Conservation (phyloP, 2,888 invertebrate species). For the Temnothorax unifasciatus region DNA sequence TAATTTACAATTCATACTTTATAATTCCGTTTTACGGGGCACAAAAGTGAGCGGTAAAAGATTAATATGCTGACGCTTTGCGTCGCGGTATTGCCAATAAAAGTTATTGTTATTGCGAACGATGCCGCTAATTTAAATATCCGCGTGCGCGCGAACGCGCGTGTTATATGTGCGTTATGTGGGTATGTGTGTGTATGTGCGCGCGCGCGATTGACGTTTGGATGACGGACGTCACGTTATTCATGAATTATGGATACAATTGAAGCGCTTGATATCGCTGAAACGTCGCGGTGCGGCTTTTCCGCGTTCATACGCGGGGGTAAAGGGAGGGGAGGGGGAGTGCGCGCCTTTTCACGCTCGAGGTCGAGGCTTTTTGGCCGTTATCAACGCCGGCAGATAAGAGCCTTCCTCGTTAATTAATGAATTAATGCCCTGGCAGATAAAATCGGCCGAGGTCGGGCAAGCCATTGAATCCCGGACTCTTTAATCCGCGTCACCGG, state of each 20-base stretch:
- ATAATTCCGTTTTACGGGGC: slow-evolving; percentile 34
- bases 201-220: slow-evolving; percentile 42
- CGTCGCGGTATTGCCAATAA: slow-evolving; percentile 41
- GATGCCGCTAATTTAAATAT: slow-evolving; percentile 50
- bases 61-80: slow-evolving; percentile 46
- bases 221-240: slow-evolving; percentile 56
- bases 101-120: slow-evolving; percentile 49
- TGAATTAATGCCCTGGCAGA: slow-evolving; percentile 65
- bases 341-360: slow-evolving; percentile 39
- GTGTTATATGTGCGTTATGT: neutral
- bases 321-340: neutral
- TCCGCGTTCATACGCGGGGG: slow-evolving; percentile 1
- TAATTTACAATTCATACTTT: slow-evolving; percentile 31
- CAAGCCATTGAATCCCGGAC: slow-evolving; percentile 45
- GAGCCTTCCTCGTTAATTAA: slow-evolving; percentile 69
- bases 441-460: slow-evolving; percentile 60
- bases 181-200: neutral
- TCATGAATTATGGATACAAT: slow-evolving; percentile 69
- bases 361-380: slow-evolving; percentile 60
- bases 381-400: slow-evolving; percentile 69
- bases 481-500: slow-evolving; percentile 53
- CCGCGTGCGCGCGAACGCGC: slow-evolving; percentile 10
- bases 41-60: slow-evolving; percentile 33
- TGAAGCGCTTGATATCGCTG: slow-evolving; percentile 52
- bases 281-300: slow-evolving; percentile 8